phyloP scores from a whole-genome alignment of 2,888 invertebrate species.

The Ethmia dodecea region DNA sequence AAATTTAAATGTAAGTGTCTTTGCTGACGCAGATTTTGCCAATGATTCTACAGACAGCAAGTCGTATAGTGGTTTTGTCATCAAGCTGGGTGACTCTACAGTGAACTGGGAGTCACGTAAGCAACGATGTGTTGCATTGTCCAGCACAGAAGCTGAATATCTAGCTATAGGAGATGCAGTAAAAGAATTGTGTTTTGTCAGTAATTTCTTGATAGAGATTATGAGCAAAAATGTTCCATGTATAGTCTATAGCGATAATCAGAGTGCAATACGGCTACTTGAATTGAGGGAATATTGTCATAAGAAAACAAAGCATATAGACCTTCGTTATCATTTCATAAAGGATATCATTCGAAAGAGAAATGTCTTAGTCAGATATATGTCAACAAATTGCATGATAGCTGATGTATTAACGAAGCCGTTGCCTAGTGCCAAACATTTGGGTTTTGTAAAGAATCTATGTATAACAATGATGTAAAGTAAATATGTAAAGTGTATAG shows the following conservation, averaged over 20 bases:
- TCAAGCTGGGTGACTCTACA: conserved; percentile 9
- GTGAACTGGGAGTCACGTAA: conserved; percentile 20
- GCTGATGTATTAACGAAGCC: conserved; percentile 4
- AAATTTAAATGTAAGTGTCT: conserved; percentile 2
- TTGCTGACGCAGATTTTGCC: conserved; percentile 16
- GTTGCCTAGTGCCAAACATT: neutral
- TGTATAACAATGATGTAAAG: too few species aligned
- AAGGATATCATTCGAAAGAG: conserved; percentile 6
- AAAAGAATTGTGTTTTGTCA: conserved; percentile 15
- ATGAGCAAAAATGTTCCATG: neutral
- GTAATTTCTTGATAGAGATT: neutral
- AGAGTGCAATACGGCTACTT: conserved; percentile 14
- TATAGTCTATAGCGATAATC: conserved; percentile 10
- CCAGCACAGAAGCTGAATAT: conserved; percentile 22
- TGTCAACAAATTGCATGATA: neutral
- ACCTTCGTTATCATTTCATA: conserved; percentile 13
- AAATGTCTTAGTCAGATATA: neutral
- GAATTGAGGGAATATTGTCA: conserved; percentile 13
- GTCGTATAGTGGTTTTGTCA: conserved; percentile 20
- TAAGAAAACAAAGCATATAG: conserved; percentile 15
- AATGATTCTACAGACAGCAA: conserved; percentile 14
- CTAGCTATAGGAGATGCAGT: conserved; percentile 14
- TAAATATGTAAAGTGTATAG: too few species aligned
- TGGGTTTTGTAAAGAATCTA: too few species aligned
- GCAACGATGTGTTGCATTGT: conserved; percentile 16